Base-by-base conservation (phyloP, 2,888 invertebrate genomes). In the Mesodorylaimus sp. region DNA sequence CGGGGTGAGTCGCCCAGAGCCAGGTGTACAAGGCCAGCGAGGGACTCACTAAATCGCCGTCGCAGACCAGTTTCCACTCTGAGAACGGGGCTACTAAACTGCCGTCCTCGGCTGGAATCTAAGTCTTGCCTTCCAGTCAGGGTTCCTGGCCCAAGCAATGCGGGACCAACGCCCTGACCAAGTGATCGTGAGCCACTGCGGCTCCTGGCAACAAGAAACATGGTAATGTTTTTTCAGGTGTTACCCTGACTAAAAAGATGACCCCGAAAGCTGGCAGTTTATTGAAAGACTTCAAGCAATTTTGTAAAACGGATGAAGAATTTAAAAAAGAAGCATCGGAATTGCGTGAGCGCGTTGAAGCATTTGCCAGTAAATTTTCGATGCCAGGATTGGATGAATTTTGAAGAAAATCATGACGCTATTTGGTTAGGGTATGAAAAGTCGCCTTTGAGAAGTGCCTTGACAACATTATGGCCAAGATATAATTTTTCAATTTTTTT, bases 201-300 rank as follows among this genome's bases (percentile, higher is more conserved):
- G n/a, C n/a, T n/a, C n/a, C n/a, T n/a, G n/a, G n/a, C n/a, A n/a
- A n/a, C n/a, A n/a, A n/a, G n/a, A n/a, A n/a, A n/a, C n/a, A n/a
- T n/a, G n/a, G n/a, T n/a, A n/a, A n/a, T n/a, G n/a, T n/a, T n/a
- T 26, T 51, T 59, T 49, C 47, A 60, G 63, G 60, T 25, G 56
- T 65, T 45, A 53, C 62, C 50, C 57, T 65, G 41, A 58, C 58
- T 29, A 57, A 57, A 39, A 66, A 65, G 52, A 58, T 62, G 54
- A 57, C 62, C 48, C 36, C 49, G 13, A 52, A 54, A 23, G 59
- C 59, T n/a, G 64, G 62, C 48, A 64, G 61, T 51, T 58, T 59
- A 2, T 50, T 63, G 47, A 65, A 62, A 54, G 65, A 64, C 24
- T 65, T 64, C 56, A 62, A 65, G 51, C 50, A 54, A 2, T 48